Evolutionary conservation across 2,888 invertebrate genomes (phyloP).

Genomic region (Hymenopus coronatus): DNA sequence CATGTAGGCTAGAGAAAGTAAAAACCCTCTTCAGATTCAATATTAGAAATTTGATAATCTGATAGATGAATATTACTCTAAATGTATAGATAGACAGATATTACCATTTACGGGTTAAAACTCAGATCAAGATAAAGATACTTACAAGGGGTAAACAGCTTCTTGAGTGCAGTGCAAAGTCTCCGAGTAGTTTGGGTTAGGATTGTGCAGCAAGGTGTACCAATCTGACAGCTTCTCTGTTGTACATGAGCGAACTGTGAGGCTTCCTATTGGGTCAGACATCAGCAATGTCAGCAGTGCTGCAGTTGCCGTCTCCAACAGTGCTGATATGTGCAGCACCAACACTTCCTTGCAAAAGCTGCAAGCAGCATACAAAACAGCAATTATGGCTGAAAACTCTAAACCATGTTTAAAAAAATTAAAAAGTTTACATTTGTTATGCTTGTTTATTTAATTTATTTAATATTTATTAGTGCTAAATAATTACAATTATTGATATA

Average conservation of each 20-base stretch:
- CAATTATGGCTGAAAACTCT: too few relatives aligned
- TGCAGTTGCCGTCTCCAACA: conserved; percentile 75
- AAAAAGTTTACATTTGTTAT: too few relatives aligned
- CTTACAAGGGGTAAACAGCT: conserved; percentile 92
- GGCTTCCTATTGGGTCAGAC: conserved; percentile 77
- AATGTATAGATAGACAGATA: too few relatives aligned
- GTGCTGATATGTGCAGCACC: conserved; percentile 75
- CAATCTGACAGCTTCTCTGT: conserved; percentile 85
- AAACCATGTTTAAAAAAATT: too few relatives aligned
- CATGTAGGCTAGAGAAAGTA: too few relatives aligned
- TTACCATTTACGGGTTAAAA: too few relatives aligned
- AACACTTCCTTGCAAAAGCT: conserved; percentile 73
- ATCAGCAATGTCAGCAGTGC: conserved; percentile 73
- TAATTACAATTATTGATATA: too few relatives aligned
- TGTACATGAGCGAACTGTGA: conserved; percentile 73
- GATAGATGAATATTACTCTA: too few relatives aligned
- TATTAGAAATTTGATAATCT: too few relatives aligned
- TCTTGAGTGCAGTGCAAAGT: conserved; percentile 94
- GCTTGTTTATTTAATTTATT: too few relatives aligned
- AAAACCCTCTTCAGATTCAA: too few relatives aligned
- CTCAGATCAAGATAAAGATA: neutral
- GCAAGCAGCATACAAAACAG: conserved; percentile 39
- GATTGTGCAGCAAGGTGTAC: conserved; percentile 95
- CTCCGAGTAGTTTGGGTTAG: conserved; percentile 85
- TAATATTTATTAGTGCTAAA: too few relatives aligned